Conservation (phyloP, 2,113 vertebrate genomes). For the Zootoca vivipara region DNA sequence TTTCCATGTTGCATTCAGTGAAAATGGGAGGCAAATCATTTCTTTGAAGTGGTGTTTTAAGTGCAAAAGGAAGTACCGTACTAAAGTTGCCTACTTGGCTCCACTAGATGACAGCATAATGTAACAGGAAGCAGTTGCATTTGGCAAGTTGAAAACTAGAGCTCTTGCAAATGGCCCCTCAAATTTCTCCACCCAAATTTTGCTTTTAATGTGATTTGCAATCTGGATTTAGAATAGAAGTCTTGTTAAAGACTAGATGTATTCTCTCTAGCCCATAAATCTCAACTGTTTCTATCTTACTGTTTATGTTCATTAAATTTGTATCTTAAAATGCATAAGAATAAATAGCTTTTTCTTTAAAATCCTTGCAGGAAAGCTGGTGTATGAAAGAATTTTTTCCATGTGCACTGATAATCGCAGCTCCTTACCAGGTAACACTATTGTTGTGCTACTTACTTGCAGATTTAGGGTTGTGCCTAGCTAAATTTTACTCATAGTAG, state of each 20-base stretch:
- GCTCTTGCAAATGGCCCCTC: background rate
- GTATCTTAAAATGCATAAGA: rapidly evolving
- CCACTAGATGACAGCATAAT: conserved; percentile 70
- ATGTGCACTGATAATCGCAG: conserved; percentile 87
- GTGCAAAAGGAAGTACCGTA: background rate
- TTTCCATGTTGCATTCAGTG: too few relatives aligned
- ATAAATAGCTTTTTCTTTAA: background rate
- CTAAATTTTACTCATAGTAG: background rate
- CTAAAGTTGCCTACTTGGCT: background rate
- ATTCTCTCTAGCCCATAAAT: background rate
- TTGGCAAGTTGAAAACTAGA: background rate
- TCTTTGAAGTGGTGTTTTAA: too few relatives aligned
- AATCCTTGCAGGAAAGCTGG: conserved; percentile 84
- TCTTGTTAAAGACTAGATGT: background rate
- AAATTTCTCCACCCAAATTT: background rate
- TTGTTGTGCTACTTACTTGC: too few relatives aligned
- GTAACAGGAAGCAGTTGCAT: background rate
- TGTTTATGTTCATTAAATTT: too few relatives aligned
- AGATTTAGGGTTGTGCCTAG: background rate
- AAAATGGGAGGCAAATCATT: background rate
- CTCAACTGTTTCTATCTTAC: background rate
- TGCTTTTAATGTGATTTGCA: too few relatives aligned
- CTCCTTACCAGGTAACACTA: conserved; percentile 80
- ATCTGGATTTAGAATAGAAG: background rate
- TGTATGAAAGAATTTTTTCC: conserved; percentile 92